These are phyloP conservation scores for Phalacrocorax pelagicus DNA, from an alignment of 2,113 vertebrate species.

Conservation along the genomic window DNA sequence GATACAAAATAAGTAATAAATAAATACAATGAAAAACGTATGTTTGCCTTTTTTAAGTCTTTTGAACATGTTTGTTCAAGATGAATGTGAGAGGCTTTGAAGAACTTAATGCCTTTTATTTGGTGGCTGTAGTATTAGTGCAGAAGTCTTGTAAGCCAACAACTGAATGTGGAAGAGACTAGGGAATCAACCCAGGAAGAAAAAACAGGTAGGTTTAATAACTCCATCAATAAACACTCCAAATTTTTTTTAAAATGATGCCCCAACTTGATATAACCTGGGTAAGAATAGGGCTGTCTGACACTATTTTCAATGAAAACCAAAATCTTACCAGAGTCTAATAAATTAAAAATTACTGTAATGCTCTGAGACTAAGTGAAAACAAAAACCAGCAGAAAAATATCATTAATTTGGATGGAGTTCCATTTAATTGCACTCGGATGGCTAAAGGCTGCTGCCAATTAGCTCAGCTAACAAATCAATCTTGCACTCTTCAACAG, in stretches of 20 bases:
- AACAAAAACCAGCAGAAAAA: slow-evolving; percentile 3
- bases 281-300: background rate
- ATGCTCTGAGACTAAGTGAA: background rate
- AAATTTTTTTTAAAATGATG: background rate
- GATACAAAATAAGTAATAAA: background rate
- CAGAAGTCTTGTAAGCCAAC: background rate
- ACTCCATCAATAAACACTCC: background rate
- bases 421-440: slow-evolving; percentile 22
- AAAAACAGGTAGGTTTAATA: background rate
- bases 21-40: background rate
- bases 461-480: slow-evolving; percentile 30
- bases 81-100: background rate
- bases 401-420: background rate
- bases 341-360: background rate
- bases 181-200: background rate
- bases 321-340: background rate
- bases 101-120: background rate
- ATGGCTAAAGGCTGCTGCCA: slow-evolving; percentile 21
- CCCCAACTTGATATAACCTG: background rate
- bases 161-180: background rate
- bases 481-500: background rate
- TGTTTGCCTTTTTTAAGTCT: background rate
- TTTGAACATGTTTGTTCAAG: background rate
- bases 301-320: background rate
- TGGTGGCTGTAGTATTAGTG: background rate